Evolutionary conservation across 2,113 vertebrate species (phyloP).

Genomic region (Sinocyclocheilus grahami): DNA sequence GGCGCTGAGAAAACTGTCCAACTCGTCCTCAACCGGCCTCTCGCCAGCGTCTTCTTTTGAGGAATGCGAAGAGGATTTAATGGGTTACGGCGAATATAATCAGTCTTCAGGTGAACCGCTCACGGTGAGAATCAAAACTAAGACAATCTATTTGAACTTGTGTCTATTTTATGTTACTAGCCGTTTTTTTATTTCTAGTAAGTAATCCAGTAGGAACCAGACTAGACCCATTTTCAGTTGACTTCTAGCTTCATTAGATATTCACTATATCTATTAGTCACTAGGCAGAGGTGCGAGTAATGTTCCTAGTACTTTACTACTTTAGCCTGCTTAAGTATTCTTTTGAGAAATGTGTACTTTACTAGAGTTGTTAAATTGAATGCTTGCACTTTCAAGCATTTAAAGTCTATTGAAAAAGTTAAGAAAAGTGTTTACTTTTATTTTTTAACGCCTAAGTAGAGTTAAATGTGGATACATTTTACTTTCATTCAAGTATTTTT

Average conservation of each 20-base stretch:
- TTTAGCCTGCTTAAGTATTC: not conserved
- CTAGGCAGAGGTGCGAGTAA: not conserved
- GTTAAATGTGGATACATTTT: not conserved
- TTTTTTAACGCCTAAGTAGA: not conserved
- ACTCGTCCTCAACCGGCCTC: slow-evolving; percentile 67
- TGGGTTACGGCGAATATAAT: slow-evolving; percentile 46
- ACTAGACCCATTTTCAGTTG: not conserved
- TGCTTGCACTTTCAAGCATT: not conserved
- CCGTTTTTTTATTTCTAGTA: not conserved
- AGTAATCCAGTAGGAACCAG: not conserved
- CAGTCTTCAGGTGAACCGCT: not conserved
- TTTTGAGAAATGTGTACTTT: not conserved
- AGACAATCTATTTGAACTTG: not conserved
- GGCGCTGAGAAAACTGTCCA: slow-evolving; percentile 62
- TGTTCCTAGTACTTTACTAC: not conserved
- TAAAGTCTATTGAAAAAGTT: not conserved
- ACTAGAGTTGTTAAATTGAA: not conserved
- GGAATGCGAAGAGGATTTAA: slow-evolving; percentile 77
- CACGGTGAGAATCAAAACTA: slow-evolving; percentile 5
- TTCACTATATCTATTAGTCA: not conserved
- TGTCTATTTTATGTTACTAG: not conserved
- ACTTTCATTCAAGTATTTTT: not conserved
- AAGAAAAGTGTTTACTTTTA: not conserved
- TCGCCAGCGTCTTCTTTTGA: slow-evolving; percentile 79
- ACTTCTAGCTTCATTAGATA: not conserved